Conservation (phyloP, 2,888 invertebrate species). For the Oligia fasciuncula region DNA sequence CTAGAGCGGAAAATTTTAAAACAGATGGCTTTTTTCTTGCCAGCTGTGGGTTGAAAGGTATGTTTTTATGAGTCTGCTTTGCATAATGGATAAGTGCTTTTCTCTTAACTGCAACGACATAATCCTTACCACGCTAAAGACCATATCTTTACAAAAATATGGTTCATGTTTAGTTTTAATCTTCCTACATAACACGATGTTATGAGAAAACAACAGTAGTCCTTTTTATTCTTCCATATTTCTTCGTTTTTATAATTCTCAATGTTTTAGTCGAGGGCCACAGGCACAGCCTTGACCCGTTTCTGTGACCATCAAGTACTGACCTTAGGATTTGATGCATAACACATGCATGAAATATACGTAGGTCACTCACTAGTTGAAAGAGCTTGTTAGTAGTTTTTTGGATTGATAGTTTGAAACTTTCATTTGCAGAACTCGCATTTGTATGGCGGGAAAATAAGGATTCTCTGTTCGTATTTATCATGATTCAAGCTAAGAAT, state of each 20-base stretch:
- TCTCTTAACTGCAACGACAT: constrained; percentile 9
- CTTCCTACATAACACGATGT: background rate
- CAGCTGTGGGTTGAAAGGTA: background rate
- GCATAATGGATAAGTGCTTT: constrained; percentile 4
- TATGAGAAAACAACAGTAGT: background rate
- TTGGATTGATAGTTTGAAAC: background rate
- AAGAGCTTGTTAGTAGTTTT: background rate
- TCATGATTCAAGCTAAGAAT: background rate
- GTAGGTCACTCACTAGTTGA: background rate
- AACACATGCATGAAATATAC: background rate
- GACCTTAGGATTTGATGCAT: constrained; percentile 12
- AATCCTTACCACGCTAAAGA: background rate
- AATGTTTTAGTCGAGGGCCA: constrained; percentile 3
- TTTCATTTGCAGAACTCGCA: background rate
- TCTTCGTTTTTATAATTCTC: constrained; percentile 2
- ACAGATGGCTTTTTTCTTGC: background rate
- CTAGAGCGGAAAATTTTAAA: constrained; percentile 20
- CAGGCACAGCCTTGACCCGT: constrained; percentile 27
- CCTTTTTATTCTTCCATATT: background rate
- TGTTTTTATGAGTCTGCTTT: constrained; percentile 12
- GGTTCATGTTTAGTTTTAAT: background rate
- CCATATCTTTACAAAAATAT: background rate
- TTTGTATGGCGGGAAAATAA: background rate
- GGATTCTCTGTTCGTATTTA: background rate
- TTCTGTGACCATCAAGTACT: constrained; percentile 27